Evolutionary conservation across 2,888 invertebrate species (phyloP), one percentile per base, ranked within the genome.

Genomic region (Cryptophagus acutangulus): DNA sequence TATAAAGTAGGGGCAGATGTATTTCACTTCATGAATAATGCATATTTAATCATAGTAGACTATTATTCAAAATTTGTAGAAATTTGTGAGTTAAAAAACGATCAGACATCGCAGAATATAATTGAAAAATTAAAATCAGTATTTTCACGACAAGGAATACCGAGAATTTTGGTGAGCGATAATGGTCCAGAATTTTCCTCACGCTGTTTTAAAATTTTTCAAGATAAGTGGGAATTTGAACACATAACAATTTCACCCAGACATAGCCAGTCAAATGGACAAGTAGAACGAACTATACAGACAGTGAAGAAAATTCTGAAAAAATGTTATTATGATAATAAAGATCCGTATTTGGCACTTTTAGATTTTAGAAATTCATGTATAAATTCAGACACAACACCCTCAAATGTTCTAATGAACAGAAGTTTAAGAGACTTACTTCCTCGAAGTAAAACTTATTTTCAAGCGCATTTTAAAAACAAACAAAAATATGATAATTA

Each of bases 121-220:
- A 29, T 38, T n/a, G 16, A 38, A 24, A 18, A n/a, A 2, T 5
- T 43, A 20, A 33, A 43, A 28, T 10, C 9, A 18, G 30, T 42
- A 10, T 43, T 40, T 37, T 30, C 49, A 12, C 13, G 41, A 28
- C 42, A 49, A 31, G 54, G 49, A 18, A 54, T 54, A 14, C 49
- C 52, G 16, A 35, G 33, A 33, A 33, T 33, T 33, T 38, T 33
- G 28, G 36, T 15, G 15, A 24, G n/a, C 3, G 34, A 24, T 30
- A 29, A 29, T 28, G 28, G 28, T 6, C 17, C 37, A 9, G 13
- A 28, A n/a, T 37, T 37, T 37, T 14, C 4, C 3, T 8, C 9
- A 14, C 3, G 4, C 5, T 8, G 17, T 14, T 37, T 37, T 28
- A 28, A 28, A 29, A 16, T 29, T 3, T 37, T 37, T 29, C 4